These are phyloP conservation scores for Lepus americanus DNA, from an alignment of 2,113 vertebrate genomes.

Conservation along the genomic window DNA sequence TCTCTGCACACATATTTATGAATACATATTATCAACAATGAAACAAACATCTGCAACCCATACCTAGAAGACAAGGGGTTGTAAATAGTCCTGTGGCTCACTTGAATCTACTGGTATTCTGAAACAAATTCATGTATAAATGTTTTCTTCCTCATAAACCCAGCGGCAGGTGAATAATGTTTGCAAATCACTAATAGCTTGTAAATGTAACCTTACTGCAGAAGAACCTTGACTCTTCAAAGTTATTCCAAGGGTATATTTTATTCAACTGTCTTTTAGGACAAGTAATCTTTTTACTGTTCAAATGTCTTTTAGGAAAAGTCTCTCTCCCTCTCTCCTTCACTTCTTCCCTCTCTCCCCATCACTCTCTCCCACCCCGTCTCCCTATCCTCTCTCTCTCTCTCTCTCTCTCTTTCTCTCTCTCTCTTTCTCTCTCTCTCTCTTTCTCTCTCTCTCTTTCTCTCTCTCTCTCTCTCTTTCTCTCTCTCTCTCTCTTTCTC, in stretches of 20 bases:
- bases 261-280: conserved; percentile 19
- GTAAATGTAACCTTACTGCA: background rate
- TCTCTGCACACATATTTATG: conserved; percentile 58
- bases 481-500: rapidly evolving
- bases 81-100: background rate
- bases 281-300: background rate
- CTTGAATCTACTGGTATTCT: conserved; percentile 31
- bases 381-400: rapidly evolving
- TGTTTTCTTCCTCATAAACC: conserved; percentile 56
- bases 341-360: background rate
- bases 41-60: conserved; percentile 48
- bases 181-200: conserved; percentile 61
- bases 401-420: rapidly evolving
- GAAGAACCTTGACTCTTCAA: conserved; percentile 16
- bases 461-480: rapidly evolving
- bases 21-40: conserved; percentile 57
- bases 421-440: no score
- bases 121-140: conserved; percentile 57
- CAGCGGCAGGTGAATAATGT: conserved; percentile 35
- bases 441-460: rapidly evolving
- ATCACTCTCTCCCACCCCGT: background rate
- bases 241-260: conserved; percentile 45
- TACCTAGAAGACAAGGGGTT: background rate
- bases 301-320: conserved; percentile 24
- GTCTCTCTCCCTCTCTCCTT: background rate